phyloP scores from a whole-genome alignment of 2,888 invertebrate species.

The Tetanocera ferruginea region DNA sequence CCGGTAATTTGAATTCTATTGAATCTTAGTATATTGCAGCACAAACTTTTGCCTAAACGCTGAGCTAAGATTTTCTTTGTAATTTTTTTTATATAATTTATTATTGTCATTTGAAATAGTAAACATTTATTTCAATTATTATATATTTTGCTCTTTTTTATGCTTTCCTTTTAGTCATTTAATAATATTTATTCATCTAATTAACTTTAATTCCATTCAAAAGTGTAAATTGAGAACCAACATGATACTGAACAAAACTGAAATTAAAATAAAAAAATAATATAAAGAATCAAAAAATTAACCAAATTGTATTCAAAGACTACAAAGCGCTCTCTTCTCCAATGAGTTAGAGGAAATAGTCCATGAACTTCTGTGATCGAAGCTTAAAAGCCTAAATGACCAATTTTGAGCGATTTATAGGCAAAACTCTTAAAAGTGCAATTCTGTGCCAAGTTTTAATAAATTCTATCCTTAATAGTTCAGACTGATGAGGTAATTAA shows the following conservation, averaged over 20 bases:
- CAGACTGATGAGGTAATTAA: too few species aligned
- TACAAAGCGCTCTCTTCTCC: too few species aligned
- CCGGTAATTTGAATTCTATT: too few species aligned
- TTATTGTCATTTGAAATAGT: constrained; percentile 68
- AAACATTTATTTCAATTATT: constrained; percentile 58
- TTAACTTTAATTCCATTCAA: not conserved
- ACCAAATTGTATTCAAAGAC: not conserved
- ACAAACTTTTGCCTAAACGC: too few species aligned
- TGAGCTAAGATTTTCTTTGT: not conserved
- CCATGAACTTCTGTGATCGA: too few species aligned
- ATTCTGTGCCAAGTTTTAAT: too few species aligned
- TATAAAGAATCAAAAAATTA: not conserved
- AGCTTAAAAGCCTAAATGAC: too few species aligned
- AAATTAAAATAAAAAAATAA: not conserved
- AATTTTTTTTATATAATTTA: constrained; percentile 51
- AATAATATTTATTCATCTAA: not conserved
- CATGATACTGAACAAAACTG: not conserved
- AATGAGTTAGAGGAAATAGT: too few species aligned
- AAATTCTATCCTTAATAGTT: too few species aligned
- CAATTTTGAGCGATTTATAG: too few species aligned
- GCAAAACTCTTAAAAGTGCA: too few species aligned
- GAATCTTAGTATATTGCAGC: too few species aligned
- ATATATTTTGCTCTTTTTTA: not conserved
- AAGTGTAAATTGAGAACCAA: not conserved
- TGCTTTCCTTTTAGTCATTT: not conserved